Percentiles rank a stretch among this genome's conserved stretches.
Conservation (phyloP, 2,888 invertebrate species). For the Ophion ventricosus region DNA sequence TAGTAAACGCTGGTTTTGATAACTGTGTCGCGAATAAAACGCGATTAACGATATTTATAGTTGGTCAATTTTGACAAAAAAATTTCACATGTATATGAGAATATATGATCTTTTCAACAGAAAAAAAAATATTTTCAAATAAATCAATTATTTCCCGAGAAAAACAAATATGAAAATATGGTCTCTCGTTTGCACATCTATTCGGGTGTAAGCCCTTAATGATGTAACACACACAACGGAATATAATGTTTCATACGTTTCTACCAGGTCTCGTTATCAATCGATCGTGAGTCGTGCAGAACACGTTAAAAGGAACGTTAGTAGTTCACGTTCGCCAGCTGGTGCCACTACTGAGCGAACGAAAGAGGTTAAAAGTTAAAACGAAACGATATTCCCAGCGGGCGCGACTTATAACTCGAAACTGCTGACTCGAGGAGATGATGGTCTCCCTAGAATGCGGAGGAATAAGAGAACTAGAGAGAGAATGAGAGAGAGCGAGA, state of each 20-base stretch:
- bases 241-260: not conserved
- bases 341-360: constrained; percentile 33
- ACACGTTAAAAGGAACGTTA: constrained; percentile 37
- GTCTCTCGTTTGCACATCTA: too few species aligned
- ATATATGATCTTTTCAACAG: too few species aligned
- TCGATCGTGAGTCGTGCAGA: constrained; percentile 7
- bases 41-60: too few species aligned
- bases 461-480: constrained; percentile 11
- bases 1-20: too few species aligned
- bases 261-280: constrained; percentile 13
- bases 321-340: constrained; percentile 50
- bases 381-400: constrained; percentile 57
- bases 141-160: too few species aligned
- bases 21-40: too few species aligned
- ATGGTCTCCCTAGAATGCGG: constrained; percentile 42
- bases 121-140: too few species aligned
- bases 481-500: constrained; percentile 10
- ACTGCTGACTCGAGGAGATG: constrained; percentile 40
- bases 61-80: too few species aligned
- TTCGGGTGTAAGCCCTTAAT: too few species aligned
- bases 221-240: not conserved
- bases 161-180: too few species aligned
- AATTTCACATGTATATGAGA: too few species aligned
- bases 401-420: constrained; percentile 37
- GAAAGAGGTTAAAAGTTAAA: constrained; percentile 62